Base-by-base conservation (phyloP, 2,888 invertebrate genomes). In the Drosophila picticornis region DNA sequence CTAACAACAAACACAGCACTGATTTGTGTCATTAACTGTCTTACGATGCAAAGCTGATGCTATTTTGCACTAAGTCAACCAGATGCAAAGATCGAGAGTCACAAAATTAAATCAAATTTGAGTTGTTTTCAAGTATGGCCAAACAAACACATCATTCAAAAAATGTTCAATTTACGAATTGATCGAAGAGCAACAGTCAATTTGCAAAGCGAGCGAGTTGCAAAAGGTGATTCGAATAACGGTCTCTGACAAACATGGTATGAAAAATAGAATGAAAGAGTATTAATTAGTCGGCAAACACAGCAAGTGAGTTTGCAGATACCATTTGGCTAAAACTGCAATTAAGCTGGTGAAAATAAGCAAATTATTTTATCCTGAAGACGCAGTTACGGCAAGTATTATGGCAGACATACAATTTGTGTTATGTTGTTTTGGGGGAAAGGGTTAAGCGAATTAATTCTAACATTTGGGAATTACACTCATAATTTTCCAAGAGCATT, bases 381-480 rank as follows among this genome's bases (percentile, higher is more conserved):
- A 19, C 10, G 5, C 9, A 40, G 46, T 46, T 25, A 7, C 16
- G 4, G 13, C 16, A 46, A 46, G 16, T 25, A 22, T 46, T 13
- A 46, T 13, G 1, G 43, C 7, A 4, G 25, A 4, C 40, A 40
- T 10, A 40, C 10, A 40, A 40, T 25, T 25, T 16, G 16, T 9
- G 46, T 46, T 1, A 4, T 3, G 16, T 16, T 25, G 0, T 22
- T 4, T 25, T 25, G 25, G 16, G 36, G 36, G 16, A 6, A 36
- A 22, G 43, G 43, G 43, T 43, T 25, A 4, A 13, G 25, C 9
- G 16, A 2, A 25, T 25, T 4, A 46, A 25, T 56, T 62, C 52
- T 57, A 57, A 72, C 29, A 50, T 22, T 53, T 22, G 32, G 22
- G 46, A 46, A 53, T 64, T 34, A 7, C 34, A 51, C 19, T 27